phyloP scores from a whole-genome alignment of 1,140 invertebrate genomes.

The Zaprionus tsacasi region DNA sequence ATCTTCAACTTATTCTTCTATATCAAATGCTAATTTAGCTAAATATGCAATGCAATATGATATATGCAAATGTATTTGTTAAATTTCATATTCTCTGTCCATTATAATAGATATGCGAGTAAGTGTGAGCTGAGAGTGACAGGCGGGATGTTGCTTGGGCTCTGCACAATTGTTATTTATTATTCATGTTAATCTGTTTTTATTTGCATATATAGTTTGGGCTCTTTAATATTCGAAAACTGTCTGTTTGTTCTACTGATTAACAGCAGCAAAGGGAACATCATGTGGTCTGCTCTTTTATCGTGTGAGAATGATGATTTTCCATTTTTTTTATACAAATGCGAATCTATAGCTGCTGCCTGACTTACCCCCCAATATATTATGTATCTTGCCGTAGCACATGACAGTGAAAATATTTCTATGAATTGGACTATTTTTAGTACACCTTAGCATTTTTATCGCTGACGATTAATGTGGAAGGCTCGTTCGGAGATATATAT shows the following conservation, averaged over 20 bases:
- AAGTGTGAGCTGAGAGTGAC: background rate
- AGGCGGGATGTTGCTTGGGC: background rate
- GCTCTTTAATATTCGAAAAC: background rate
- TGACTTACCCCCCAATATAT: background rate
- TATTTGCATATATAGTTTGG: slow-evolving; percentile 6
- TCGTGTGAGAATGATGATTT: background rate
- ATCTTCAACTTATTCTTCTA: background rate
- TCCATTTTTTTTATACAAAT: slow-evolving; percentile 1
- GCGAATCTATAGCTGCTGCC: background rate
- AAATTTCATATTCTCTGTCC: background rate
- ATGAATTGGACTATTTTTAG: slow-evolving; percentile 60
- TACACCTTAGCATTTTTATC: slow-evolving; percentile 48
- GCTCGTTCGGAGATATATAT: background rate
- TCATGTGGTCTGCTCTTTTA: slow-evolving; percentile 1
- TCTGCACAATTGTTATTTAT: slow-evolving; percentile 10
- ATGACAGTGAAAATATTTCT: slow-evolving; percentile 64
- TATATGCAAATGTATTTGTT: slow-evolving; percentile 1
- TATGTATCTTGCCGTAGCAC: slow-evolving; percentile 34
- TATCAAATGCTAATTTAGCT: background rate
- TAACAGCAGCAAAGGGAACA: background rate
- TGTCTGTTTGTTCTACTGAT: background rate
- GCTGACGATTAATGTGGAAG: slow-evolving; percentile 49
- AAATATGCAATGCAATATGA: slow-evolving; percentile 7
- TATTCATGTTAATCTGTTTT: slow-evolving; percentile 4
- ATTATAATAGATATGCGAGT: background rate